phyloP scores from a whole-genome alignment of 1,140 invertebrate genomes.

The Pseudomyrmex sp. region DNA sequence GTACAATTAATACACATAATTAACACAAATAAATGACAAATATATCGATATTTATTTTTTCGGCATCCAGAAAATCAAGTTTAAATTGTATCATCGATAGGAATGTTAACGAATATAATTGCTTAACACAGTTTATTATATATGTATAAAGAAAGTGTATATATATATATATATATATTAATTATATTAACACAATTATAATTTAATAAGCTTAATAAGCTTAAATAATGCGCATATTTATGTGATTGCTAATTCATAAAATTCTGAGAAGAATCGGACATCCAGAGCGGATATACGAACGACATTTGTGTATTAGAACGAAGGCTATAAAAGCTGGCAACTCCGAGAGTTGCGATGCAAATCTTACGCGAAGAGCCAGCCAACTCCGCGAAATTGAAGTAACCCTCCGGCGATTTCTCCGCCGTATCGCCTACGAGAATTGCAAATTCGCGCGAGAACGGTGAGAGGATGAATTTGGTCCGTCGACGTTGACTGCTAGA shows the following conservation, averaged over 20 bases:
- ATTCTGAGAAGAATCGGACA: constrained; percentile 19
- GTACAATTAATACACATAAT: constrained; percentile 43
- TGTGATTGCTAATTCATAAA: not conserved
- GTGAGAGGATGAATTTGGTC: constrained; percentile 26
- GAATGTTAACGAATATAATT: not conserved
- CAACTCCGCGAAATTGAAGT: constrained; percentile 68
- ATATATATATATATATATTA: no score
- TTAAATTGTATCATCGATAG: constrained; percentile 11
- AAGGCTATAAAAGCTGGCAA: constrained; percentile 50
- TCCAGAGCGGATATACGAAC: constrained; percentile 56
- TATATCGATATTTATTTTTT: not conserved
- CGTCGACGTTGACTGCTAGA: constrained; percentile 1
- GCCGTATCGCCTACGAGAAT: constrained; percentile 54
- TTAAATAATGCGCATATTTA: not conserved
- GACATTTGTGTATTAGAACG: constrained; percentile 65
- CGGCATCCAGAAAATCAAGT: not conserved
- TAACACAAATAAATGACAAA: constrained; percentile 40
- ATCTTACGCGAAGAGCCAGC: constrained; percentile 58
- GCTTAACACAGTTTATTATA: no score
- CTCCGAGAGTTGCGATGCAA: constrained; percentile 68
- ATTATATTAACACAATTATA: no score
- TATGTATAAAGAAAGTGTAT: no score
- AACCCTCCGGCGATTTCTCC: constrained; percentile 58
- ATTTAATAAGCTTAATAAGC: no score
- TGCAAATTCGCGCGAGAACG: constrained; percentile 61